A percentile compares a stretch with the other conserved stretches of the same genome.
Evolutionary conservation across 92 coral and sea anemone species (phyloP).

Genomic region (Epizoanthus ramosus): DNA sequence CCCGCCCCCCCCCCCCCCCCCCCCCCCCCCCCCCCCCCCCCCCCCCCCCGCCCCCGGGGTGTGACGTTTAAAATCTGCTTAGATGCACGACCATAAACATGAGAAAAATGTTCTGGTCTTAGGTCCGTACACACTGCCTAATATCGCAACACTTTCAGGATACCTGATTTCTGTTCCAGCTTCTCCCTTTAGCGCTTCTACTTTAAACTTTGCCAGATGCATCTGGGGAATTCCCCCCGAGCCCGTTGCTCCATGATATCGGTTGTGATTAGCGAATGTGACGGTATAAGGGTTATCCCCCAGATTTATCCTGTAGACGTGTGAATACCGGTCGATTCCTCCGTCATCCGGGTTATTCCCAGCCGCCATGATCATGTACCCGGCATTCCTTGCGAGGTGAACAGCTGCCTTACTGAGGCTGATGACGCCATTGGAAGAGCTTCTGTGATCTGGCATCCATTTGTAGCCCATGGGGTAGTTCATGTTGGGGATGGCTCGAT

Average conservation of each 20-base stretch:
- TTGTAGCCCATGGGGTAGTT: constrained; percentile 89
- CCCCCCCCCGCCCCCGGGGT: no score
- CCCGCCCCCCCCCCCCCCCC: no score
- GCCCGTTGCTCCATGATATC: constrained; percentile 72
- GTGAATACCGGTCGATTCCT: constrained; percentile 73
- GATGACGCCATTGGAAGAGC: constrained; percentile 70
- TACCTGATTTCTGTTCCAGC: constrained; percentile 69
- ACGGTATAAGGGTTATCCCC: constrained; percentile 72
- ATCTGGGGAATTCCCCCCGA: constrained; percentile 75
- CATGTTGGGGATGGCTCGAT: constrained; percentile 92
- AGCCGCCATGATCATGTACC: constrained; percentile 94
- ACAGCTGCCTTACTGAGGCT: constrained; percentile 83
- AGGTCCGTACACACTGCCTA: no score
- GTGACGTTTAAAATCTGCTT: no score
- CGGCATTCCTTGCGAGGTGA: constrained; percentile 77
- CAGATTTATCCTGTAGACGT: constrained; percentile 75
- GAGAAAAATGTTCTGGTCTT: no score
- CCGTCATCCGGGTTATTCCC: constrained; percentile 87
- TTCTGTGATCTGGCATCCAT: constrained; percentile 83
- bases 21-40: no score
- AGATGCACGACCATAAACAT: no score
- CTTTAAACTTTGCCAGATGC: constrained; percentile 83
- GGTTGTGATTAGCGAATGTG: constrained; percentile 90
- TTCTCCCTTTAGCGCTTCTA: constrained; percentile 92
- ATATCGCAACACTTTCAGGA: no score